Evolutionary conservation across 2,113 vertebrate genomes (phyloP), one percentile per base, ranked within the genome.

Genomic region (Pithys albifrons): DNA sequence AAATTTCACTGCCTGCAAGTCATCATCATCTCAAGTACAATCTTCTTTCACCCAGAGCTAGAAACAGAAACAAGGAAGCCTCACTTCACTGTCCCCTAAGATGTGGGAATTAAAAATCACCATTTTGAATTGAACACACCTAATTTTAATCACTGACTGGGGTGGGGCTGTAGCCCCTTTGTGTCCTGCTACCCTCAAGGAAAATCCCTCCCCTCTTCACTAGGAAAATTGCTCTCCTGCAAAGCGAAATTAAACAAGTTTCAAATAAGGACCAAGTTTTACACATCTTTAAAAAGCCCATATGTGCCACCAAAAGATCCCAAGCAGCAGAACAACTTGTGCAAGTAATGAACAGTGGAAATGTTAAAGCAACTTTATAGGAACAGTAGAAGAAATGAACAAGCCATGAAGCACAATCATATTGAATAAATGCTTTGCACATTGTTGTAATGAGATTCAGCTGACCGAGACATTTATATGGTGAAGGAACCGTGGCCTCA

Each of bases 401-500:
- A 87, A 51, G 41, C 24, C 70, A 41, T 33, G 67, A 81, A 91
- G 65, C 61, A 52, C 46, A 74, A 69, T 65, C 52, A 9, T 66
- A 61, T 13, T 87, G 65, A 92, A 93, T 79, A 96, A 95, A 89
- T 74, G 78, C 61, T 65, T 88, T 65, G 41, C 83, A 85, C 59
- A 10, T 49, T 85, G 73, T 37, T 72, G 25, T 75, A 90, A 93
- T 84, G 84, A 78, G 91, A 75, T 93, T 96, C 86, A 92, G 79
- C 88, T 95, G 92, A 95, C 66, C 9, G 2, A 96, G 70, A 77
- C 80, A 31, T 92, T 91, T 89, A 35, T 67, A 80, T 10, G 41
- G 57, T 65, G 45, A 74, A 95, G 76, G 61, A 92, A 93, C 92
- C 92, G 55, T 3, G 28, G 79, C 52, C 65, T 78, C 49, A 15